Evolutionary conservation across 1,140 invertebrate species (phyloP).

Genomic region (Drosophila carrolli): DNA sequence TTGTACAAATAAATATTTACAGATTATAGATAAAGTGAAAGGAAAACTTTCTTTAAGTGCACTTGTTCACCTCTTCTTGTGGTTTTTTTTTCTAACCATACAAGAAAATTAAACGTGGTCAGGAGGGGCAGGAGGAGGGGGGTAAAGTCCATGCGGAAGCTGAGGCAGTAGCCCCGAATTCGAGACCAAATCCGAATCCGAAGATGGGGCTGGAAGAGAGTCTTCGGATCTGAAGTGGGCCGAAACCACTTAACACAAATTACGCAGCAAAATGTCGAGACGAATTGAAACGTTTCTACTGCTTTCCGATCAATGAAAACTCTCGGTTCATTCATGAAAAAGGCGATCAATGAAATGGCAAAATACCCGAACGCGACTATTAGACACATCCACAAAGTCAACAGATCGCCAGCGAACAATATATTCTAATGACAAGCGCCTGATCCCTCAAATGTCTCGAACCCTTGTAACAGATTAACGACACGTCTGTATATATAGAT

Average conservation of each 20-base stretch:
- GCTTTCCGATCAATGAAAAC: constrained; percentile 68
- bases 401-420: constrained; percentile 65
- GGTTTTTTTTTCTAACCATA: constrained; percentile 58
- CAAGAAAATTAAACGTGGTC: constrained; percentile 60
- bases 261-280: constrained; percentile 84
- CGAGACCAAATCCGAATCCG: constrained; percentile 7
- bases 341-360: constrained; percentile 74
- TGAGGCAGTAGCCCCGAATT: constrained; percentile 10
- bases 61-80: constrained; percentile 20
- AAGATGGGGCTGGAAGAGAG: constrained; percentile 8
- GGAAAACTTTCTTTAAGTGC: neutral
- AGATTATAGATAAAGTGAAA: too few relatives aligned
- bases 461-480: constrained; percentile 72
- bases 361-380: constrained; percentile 51
- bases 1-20: too few relatives aligned
- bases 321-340: constrained; percentile 56
- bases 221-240: constrained; percentile 69
- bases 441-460: neutral
- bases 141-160: constrained; percentile 41
- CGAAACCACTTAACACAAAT: constrained; percentile 84
- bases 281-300: constrained; percentile 72
- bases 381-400: constrained; percentile 72
- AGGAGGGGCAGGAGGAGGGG: neutral
- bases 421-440: constrained; percentile 81
- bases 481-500: constrained; percentile 26